phyloP scores from a whole-genome alignment of 2,888 invertebrate species.

The Ectemnius lituratus region DNA sequence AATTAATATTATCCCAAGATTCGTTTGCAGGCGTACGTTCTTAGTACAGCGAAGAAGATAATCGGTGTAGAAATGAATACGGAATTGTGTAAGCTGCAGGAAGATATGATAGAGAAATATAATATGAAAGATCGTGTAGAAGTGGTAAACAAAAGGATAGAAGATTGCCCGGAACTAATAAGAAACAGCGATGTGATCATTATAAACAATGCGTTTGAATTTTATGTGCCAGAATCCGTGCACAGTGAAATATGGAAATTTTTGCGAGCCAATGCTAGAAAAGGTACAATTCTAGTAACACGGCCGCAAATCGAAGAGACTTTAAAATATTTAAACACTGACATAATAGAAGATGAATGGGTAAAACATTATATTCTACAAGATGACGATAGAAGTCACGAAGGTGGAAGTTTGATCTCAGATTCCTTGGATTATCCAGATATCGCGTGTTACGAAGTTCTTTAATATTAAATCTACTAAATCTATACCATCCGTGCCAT shows the following conservation, averaged over 20 bases:
- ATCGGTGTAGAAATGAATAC: conserved; percentile 86
- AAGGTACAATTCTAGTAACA: conserved; percentile 81
- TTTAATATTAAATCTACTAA: conserved; percentile 1
- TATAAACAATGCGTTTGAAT: conserved; percentile 85
- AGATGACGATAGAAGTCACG: neutral
- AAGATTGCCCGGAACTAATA: conserved; percentile 80
- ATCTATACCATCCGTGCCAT: neutral
- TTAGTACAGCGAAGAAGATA: conserved; percentile 80
- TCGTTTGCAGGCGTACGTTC: conserved; percentile 80
- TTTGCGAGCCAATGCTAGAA: conserved; percentile 79
- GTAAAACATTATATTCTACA: conserved; percentile 57
- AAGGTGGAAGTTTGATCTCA: conserved; percentile 9
- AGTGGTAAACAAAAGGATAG: conserved; percentile 81
- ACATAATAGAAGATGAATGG: conserved; percentile 79
- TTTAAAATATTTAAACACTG: conserved; percentile 78
- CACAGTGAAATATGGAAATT: conserved; percentile 83
- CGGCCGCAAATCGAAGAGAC: conserved; percentile 81
- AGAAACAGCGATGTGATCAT: conserved; percentile 81
- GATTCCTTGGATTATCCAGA: conserved; percentile 23
- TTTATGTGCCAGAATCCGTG: conserved; percentile 81
- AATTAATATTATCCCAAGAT: no score
- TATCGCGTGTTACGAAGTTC: conserved; percentile 40
- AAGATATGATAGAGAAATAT: conserved; percentile 80
- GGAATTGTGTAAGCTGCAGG: conserved; percentile 83
- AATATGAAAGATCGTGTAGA: conserved; percentile 79